Conservation (phyloP, 2,113 vertebrate species). For the Vimba vimba region DNA sequence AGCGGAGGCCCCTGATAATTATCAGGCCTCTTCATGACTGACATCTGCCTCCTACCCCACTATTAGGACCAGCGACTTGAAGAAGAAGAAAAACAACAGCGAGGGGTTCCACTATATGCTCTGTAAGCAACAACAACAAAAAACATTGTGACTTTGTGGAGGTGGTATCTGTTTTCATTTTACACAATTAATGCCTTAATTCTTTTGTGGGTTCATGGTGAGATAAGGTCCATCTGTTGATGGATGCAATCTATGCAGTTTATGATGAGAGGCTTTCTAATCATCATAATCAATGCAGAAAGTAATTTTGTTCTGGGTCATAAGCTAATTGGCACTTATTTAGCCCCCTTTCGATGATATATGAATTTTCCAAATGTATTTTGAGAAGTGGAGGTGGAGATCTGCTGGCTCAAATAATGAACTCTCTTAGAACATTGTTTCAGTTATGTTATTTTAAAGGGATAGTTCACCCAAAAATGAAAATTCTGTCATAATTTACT, state of each 20-base stretch:
- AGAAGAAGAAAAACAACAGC: conserved; percentile 53
- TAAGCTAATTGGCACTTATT: conserved; percentile 70
- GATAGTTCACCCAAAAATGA: too few relatives aligned
- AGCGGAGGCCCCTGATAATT: conserved; percentile 60
- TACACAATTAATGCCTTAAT: conserved; percentile 60
- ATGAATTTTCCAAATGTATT: conserved; percentile 60
- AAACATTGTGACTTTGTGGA: background rate
- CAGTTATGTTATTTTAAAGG: conserved; percentile 7
- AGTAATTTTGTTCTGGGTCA: conserved; percentile 73
- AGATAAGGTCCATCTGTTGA: conserved; percentile 62
- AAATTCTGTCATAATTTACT: too few relatives aligned
- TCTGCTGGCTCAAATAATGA: conserved; percentile 32
- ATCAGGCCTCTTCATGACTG: conserved; percentile 56
- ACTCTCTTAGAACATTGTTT: conserved; percentile 8
- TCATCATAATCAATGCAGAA: conserved; percentile 64
- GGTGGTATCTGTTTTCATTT: conserved; percentile 37
- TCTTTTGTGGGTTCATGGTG: conserved; percentile 50
- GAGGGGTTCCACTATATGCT: conserved; percentile 36
- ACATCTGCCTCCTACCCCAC: conserved; percentile 60
- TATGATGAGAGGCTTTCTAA: conserved; percentile 45
- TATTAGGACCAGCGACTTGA: conserved; percentile 61
- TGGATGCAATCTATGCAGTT: background rate
- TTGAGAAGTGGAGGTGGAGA: conserved; percentile 39
- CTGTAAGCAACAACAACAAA: conserved; percentile 8
- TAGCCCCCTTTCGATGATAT: conserved; percentile 59